Base-by-base conservation (phyloP, 1,140 invertebrate genomes). In the Heliconius hewitsoni region DNA sequence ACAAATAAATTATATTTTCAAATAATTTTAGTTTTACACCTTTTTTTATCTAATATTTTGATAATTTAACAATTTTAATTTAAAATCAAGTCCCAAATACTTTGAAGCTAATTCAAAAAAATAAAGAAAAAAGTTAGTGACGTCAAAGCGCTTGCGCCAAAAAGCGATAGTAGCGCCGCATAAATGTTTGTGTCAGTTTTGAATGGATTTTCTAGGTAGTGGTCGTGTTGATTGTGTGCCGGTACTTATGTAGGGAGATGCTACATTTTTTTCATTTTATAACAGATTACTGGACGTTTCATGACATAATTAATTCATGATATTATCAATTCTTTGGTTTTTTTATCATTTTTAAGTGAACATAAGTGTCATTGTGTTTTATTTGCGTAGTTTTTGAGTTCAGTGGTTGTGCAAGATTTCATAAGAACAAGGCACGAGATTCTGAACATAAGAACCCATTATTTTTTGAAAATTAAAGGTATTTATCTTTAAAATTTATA, bases 401-500 rank as follows among this genome's bases (percentile, higher is more conserved):
- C 77, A 87, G 91, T 92, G 89, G 82, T 91, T 91, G 90, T 91
- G 89, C 86, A 92, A 90, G 90, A 88, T 89, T 92, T 92, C 88
- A 84, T 86, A 84, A 83, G 86, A 83, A 85, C 85, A 72, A 77
- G 87, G 85, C 81, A 82, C 82, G 81, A 81, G 86, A 85, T 85
- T 89, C 86, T 81, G 76, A 80, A 74, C 73, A 74, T 39, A 66
- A 76, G 30, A 39, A 72, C 34, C 19, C 18, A 72, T 82, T 82
- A 71, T 71, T 76, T 55, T 74, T 50, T 60, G n/a, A 8, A 57
- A 76, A 74, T 19, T 55, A 71, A 37, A 79, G 27, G 42, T 74
- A 74, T 74, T 79, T 71, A 71, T 71, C 16, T 18, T 55, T 27
- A 27, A 39, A 9, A 23, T 66, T 30, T n/a, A 46, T n/a, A 46